A percentile compares a stretch with the other conserved stretches of the same genome.
These are phyloP conservation scores for Pterocles gutturalis DNA, from an alignment of 2,113 vertebrate genomes.

Conservation along the genomic window DNA sequence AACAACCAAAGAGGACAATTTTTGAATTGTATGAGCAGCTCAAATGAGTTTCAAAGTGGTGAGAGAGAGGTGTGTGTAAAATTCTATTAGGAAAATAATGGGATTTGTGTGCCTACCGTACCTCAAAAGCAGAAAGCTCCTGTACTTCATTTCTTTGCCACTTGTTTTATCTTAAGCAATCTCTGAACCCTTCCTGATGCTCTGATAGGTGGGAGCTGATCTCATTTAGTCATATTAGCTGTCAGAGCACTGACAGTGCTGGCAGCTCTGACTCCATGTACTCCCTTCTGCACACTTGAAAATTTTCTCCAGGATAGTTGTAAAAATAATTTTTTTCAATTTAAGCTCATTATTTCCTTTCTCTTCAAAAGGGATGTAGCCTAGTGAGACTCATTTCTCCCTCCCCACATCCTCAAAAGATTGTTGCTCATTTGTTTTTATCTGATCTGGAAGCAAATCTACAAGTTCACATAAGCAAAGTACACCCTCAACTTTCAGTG, in stretches of 20 bases:
- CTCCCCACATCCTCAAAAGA: neutral
- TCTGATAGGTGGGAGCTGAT: constrained; percentile 28
- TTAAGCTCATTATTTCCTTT: constrained; percentile 56
- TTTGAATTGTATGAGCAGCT: neutral
- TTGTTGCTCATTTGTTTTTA: constrained; percentile 8
- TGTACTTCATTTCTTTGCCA: constrained; percentile 20
- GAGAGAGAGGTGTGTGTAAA: neutral
- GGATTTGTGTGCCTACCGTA: constrained; percentile 16
- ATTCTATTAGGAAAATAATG: constrained; percentile 58
- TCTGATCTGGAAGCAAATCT: constrained; percentile 62
- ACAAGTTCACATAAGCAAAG: neutral
- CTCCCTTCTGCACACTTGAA: constrained; percentile 29
- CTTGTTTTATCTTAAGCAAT: constrained; percentile 58
- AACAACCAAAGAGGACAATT: constrained; percentile 5
- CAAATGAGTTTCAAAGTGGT: constrained; percentile 55
- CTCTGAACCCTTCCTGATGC: constrained; percentile 1
- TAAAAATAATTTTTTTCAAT: constrained; percentile 66
- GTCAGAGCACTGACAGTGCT: constrained; percentile 41
- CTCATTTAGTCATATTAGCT: constrained; percentile 28
- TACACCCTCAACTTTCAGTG: neutral
- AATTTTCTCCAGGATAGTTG: constrained; percentile 27
- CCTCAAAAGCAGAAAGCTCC: constrained; percentile 26
- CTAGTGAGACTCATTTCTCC: neutral
- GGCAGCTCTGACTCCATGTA: neutral
- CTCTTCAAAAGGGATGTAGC: constrained; percentile 46